phyloP scores from a whole-genome alignment of 2,113 vertebrate species.

The Chunga burmeisteri region DNA sequence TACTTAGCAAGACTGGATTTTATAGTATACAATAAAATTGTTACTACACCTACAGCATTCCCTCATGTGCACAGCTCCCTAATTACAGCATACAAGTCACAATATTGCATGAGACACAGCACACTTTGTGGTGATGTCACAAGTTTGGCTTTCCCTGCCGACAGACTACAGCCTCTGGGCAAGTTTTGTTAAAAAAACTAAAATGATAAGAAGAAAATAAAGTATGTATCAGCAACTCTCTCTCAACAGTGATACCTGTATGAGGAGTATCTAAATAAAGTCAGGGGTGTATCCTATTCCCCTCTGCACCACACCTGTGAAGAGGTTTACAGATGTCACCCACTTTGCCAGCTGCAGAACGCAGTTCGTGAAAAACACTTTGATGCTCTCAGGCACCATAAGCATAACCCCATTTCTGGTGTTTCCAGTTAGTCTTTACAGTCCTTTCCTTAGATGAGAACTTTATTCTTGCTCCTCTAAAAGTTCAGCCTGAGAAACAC shows the following conservation, averaged over 20 bases:
- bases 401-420: not conserved
- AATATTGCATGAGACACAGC: fast-evolving
- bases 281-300: not conserved
- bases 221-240: not conserved
- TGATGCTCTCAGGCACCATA: not conserved
- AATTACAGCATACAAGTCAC: not conserved
- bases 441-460: not conserved
- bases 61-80: not conserved
- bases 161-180: not conserved
- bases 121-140: fast-evolving
- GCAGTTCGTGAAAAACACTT: not conserved
- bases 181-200: not conserved
- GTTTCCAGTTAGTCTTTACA: not conserved
- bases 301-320: not conserved
- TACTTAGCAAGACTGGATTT: not conserved
- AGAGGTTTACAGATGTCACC: not conserved
- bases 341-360: not conserved
- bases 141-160: not conserved
- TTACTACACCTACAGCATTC: not conserved
- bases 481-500: not conserved
- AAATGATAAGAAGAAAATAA: not conserved
- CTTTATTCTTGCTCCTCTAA: not conserved
- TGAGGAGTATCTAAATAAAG: not conserved
- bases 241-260: not conserved
- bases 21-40: not conserved